Evolutionary conservation across 2,113 vertebrate species (phyloP).

Genomic region (Sander vitreus): DNA sequence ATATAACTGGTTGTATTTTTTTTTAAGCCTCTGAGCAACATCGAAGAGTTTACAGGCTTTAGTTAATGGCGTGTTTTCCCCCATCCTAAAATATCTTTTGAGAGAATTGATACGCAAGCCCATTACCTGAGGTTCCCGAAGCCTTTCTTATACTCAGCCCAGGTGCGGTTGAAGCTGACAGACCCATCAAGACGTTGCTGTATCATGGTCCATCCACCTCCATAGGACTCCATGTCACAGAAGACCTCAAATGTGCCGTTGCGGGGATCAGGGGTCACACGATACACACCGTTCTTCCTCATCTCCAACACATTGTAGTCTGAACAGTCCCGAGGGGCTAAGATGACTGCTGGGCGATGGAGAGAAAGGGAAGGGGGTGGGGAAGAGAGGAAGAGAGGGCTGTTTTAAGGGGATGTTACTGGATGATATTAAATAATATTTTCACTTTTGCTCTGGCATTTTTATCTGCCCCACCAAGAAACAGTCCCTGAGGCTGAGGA

Average conservation of each 20-base stretch:
- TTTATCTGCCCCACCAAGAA: conserved; percentile 35
- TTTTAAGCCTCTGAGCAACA: neutral
- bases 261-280: conserved; percentile 86
- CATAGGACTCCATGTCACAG: conserved; percentile 94
- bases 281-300: conserved; percentile 87
- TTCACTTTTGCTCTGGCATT: conserved; percentile 48
- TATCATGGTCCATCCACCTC: conserved; percentile 94
- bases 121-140: conserved; percentile 90
- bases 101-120: neutral
- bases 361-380: neutral
- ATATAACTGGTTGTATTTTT: neutral
- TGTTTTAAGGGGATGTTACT: conserved; percentile 42
- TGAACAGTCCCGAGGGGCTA: conserved; percentile 90
- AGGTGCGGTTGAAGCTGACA: conserved; percentile 92
- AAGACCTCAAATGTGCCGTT: conserved; percentile 90
- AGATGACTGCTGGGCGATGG: conserved; percentile 67
- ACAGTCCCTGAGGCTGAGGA: conserved; percentile 32
- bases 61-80: neutral
- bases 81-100: neutral
- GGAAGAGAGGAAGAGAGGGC: neutral
- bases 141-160: conserved; percentile 93
- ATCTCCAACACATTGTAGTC: conserved; percentile 86
- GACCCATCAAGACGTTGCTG: conserved; percentile 92
- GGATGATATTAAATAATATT: conserved; percentile 48
- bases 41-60: neutral